Conservation (phyloP, 2,888 invertebrate genomes). For the Hecatera dysodea region DNA sequence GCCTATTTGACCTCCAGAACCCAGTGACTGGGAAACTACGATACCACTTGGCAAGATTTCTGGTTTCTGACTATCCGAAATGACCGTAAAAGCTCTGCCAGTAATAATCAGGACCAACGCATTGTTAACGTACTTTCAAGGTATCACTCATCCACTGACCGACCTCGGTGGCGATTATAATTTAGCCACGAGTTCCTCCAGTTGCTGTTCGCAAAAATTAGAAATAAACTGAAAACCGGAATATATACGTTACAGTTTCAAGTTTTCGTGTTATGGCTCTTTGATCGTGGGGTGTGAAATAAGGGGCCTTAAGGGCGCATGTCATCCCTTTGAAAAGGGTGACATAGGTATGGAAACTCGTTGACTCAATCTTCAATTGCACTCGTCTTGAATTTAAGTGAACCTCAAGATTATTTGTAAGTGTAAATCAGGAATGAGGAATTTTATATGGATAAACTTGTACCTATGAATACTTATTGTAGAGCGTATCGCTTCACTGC, state of each 20-base stretch:
- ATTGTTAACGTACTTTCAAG: no score
- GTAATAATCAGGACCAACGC: no score
- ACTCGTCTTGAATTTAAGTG: conserved; percentile 61
- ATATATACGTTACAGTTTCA: conserved; percentile 30
- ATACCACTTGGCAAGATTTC: no score
- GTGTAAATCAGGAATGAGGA: conserved; percentile 45
- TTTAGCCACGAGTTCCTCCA: no score
- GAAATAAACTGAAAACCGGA: conserved; percentile 1
- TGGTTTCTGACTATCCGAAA: no score
- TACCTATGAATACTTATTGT: background rate
- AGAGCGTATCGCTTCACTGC: background rate
- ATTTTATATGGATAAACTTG: background rate
- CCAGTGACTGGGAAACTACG: no score
- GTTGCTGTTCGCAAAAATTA: background rate
- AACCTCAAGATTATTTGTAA: conserved; percentile 57
- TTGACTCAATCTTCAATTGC: conserved; percentile 61
- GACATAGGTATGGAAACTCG: conserved; percentile 54
- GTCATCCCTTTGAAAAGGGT: conserved; percentile 57
- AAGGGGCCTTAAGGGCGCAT: conserved; percentile 39
- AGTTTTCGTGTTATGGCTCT: conserved; percentile 41
- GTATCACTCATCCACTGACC: no score
- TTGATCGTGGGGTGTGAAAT: conserved; percentile 43
- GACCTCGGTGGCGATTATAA: no score
- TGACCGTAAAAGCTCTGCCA: no score
- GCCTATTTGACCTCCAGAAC: no score